phyloP scores from a whole-genome alignment of 2,797 vertebrate species.

The Ciconia nigra region DNA sequence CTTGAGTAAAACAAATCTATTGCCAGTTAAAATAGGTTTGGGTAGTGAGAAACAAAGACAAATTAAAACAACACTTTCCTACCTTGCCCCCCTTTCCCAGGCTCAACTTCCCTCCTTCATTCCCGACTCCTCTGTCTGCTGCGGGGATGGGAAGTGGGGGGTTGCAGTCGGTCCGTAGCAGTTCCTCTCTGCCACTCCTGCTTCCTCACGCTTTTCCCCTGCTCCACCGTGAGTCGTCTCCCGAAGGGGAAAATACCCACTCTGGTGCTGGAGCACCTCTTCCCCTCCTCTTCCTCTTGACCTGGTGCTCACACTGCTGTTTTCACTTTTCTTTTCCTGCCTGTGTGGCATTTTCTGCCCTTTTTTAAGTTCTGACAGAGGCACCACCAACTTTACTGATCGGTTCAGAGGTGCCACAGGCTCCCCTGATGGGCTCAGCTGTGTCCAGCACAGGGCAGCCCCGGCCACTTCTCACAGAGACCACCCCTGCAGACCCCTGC shows the following conservation, averaged over 20 bases:
- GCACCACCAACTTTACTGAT: background rate
- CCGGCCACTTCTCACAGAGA: background rate
- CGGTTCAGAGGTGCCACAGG: background rate
- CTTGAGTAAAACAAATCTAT: background rate
- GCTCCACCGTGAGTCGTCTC: rapidly evolving
- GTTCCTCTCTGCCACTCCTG: background rate
- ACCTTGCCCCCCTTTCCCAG: background rate
- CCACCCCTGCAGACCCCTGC: too few species aligned
- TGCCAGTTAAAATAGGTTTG: background rate
- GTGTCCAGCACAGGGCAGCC: background rate
- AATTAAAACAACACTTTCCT: background rate
- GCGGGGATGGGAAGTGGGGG: too few species aligned
- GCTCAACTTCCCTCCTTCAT: background rate
- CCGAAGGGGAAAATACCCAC: background rate
- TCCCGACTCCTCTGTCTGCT: rapidly evolving
- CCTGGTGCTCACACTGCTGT: background rate
- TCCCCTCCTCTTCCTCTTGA: background rate
- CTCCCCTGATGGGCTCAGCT: background rate
- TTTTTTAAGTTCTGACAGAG: background rate
- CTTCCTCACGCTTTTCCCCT: background rate
- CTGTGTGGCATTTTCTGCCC: background rate
- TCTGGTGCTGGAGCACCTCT: background rate
- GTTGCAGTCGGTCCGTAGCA: background rate
- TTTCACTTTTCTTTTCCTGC: background rate
- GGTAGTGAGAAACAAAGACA: background rate